Evolutionary conservation across 2,888 invertebrate species (phyloP).

Genomic region (Ametastegia equiseti): DNA sequence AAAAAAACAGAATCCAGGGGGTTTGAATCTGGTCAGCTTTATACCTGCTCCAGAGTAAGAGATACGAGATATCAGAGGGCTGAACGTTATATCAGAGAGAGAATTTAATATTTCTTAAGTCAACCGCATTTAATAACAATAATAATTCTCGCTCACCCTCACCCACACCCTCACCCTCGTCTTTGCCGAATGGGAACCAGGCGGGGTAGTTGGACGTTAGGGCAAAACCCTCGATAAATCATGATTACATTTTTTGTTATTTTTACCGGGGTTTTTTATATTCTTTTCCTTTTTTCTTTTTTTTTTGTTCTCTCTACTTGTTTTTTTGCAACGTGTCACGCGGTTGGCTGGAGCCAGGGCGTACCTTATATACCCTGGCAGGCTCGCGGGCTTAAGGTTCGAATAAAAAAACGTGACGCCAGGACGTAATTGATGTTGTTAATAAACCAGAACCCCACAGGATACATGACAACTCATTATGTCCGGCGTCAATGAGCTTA

Average conservation of each 20-base stretch:
- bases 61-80: neutral
- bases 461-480: conserved; percentile 33
- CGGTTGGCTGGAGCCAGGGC: conserved; percentile 15
- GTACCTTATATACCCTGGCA: too few species aligned
- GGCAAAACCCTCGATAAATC: conserved; percentile 50
- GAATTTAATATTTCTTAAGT: conserved; percentile 18
- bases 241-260: conserved; percentile 48
- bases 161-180: conserved; percentile 30
- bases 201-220: neutral
- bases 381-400: conserved; percentile 22
- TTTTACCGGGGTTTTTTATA: conserved; percentile 20
- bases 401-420: conserved; percentile 28
- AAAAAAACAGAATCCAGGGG: neutral
- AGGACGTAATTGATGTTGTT: conserved; percentile 40
- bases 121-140: conserved; percentile 45
- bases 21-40: neutral
- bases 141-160: conserved; percentile 48
- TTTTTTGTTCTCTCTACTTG: conserved; percentile 4
- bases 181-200: neutral
- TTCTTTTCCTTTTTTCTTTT: conserved; percentile 1
- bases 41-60: too few species aligned
- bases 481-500: conserved; percentile 32
- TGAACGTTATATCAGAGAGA: neutral
- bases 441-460: conserved; percentile 30
- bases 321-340: neutral